phyloP scores from a whole-genome alignment of 1,140 invertebrate species.

The Glossosoma conforme region DNA sequence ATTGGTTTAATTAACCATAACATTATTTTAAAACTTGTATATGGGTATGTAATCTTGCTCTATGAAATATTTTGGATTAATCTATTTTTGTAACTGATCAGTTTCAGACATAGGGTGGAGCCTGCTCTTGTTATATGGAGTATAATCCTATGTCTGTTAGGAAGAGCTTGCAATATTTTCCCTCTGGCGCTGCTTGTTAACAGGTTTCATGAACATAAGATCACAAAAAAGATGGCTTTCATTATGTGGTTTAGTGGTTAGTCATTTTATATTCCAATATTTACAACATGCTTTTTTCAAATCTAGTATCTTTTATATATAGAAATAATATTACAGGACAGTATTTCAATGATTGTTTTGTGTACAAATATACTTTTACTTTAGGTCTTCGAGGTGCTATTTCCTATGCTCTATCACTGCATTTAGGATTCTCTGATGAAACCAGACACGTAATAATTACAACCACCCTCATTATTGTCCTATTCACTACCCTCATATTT shows the following conservation, averaged over 20 bases:
- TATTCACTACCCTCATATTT: constrained; percentile 92
- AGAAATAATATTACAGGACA: constrained; percentile 9
- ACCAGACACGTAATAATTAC: constrained; percentile 94
- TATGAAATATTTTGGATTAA: too few species aligned
- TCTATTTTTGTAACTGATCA: too few species aligned
- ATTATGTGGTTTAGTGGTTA: constrained; percentile 98
- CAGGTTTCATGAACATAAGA: constrained; percentile 94
- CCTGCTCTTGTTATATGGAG: constrained; percentile 88
- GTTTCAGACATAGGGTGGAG: constrained; percentile 82
- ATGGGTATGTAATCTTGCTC: too few species aligned
- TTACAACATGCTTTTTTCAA: background rate
- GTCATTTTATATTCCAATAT: constrained; percentile 29
- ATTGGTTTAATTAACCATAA: background rate
- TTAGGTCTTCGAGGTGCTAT: constrained; percentile 91
- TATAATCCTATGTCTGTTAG: constrained; percentile 85
- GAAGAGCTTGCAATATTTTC: constrained; percentile 95
- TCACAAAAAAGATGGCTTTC: constrained; percentile 97
- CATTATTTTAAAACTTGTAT: too few species aligned
- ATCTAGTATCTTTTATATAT: constrained; percentile 9
- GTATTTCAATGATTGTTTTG: background rate
- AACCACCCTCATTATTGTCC: constrained; percentile 92
- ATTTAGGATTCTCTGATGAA: constrained; percentile 91
- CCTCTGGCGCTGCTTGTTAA: constrained; percentile 91
- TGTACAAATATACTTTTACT: constrained; percentile 31
- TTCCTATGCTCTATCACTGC: constrained; percentile 94